These are phyloP conservation scores for Himalopsyche japonica DNA, from an alignment of 2,888 invertebrate species.

Conservation along the genomic window DNA sequence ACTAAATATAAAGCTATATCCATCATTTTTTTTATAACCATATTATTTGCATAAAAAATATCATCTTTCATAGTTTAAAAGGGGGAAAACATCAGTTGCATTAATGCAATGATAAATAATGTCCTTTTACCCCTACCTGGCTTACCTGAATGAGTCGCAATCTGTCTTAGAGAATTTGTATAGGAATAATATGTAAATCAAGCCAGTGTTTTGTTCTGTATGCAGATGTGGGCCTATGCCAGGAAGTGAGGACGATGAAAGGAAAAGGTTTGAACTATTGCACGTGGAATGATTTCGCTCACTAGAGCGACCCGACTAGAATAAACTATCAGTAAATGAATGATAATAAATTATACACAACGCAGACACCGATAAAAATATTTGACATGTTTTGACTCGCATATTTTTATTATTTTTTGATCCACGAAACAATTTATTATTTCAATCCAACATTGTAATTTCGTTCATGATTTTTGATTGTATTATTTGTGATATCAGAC, in stretches of 20 bases:
- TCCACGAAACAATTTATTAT: too few species aligned
- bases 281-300: not conserved
- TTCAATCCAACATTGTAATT: too few species aligned
- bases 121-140: conserved; percentile 7
- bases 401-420: too few species aligned
- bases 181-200: conserved; percentile 23
- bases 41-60: conserved; percentile 30
- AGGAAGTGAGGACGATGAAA: conserved; percentile 32
- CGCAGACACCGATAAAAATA: not conserved
- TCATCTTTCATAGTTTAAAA: conserved; percentile 22
- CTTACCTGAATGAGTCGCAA: conserved; percentile 4
- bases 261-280: conserved; percentile 15
- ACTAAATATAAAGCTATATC: not conserved
- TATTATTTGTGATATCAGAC: not conserved
- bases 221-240: conserved; percentile 26
- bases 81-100: conserved; percentile 20
- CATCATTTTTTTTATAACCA: not conserved
- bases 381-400: too few species aligned
- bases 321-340: not conserved
- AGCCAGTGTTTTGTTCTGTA: conserved; percentile 12
- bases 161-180: conserved; percentile 18
- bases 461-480: too few species aligned
- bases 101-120: conserved; percentile 28
- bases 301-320: not conserved
- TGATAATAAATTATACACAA: not conserved